A percentile compares a stretch with the other conserved stretches of the same genome.
These are phyloP conservation scores for Motacilla alba DNA, from an alignment of 2,113 vertebrate species.

Conservation along the genomic window DNA sequence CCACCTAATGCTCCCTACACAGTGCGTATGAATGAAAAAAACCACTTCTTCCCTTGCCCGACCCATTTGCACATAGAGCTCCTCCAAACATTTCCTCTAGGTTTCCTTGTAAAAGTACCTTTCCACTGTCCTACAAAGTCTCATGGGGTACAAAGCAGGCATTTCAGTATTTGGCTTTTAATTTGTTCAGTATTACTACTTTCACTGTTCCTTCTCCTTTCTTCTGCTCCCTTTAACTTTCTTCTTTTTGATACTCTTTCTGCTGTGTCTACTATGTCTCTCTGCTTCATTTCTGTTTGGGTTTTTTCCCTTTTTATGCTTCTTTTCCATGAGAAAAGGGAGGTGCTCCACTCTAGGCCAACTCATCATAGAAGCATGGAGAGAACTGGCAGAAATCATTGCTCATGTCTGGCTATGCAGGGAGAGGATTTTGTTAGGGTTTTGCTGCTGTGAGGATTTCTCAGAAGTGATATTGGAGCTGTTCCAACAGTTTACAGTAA, in stretches of 20 bases:
- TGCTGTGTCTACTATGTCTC: not conserved
- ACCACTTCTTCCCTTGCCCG: not conserved
- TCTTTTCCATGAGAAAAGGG: not conserved
- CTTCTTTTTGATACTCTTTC: not conserved
- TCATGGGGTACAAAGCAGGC: not conserved
- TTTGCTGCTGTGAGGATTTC: conserved; percentile 22
- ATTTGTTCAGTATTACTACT: not conserved
- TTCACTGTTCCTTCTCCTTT: not conserved
- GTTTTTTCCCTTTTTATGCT: not conserved
- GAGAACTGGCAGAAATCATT: not conserved
- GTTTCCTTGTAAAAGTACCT: not conserved
- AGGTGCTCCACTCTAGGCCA: not conserved
- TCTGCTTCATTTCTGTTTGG: not conserved
- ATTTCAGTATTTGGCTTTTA: not conserved
- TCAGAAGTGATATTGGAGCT: conserved; percentile 29
- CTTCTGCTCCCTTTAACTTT: not conserved
- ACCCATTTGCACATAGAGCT: not conserved
- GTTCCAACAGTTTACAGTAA: conserved; percentile 50
- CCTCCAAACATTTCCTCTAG: not conserved
- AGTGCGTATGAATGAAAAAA: not conserved
- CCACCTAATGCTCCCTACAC: not conserved
- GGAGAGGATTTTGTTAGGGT: not conserved
- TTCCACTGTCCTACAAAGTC: not conserved
- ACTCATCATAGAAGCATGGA: not conserved
- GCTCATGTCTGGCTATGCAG: not conserved